Conservation (phyloP, 2,888 invertebrate species). For the Pollenia labialis region DNA sequence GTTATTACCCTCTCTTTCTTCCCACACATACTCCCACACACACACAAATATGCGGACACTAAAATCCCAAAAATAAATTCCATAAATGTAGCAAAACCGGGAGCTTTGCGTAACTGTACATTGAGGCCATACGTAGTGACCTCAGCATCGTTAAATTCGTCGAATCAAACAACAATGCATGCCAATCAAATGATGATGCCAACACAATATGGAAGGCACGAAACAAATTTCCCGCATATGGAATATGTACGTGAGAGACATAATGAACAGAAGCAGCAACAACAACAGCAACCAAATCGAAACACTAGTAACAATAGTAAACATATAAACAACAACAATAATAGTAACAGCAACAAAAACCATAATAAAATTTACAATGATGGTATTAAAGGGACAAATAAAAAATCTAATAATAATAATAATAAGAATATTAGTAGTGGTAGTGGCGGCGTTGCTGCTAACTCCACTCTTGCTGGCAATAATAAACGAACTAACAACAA, state of each 20-base stretch:
- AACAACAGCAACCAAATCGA: constrained; percentile 46
- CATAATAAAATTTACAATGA: constrained; percentile 69
- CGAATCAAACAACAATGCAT: constrained; percentile 84
- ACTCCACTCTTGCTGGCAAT: constrained; percentile 67
- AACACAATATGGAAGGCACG: constrained; percentile 83
- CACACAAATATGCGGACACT: background rate
- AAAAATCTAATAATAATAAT: constrained; percentile 75
- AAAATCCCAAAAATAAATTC: background rate
- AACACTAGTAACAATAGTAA: constrained; percentile 54
- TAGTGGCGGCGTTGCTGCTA: constrained; percentile 66
- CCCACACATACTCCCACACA: background rate
- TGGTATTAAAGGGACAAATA: constrained; percentile 69
- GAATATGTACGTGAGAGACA: constrained; percentile 84
- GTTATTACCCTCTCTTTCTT: constrained; percentile 71
- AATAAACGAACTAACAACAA: constrained; percentile 77
- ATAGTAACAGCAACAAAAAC: constrained; percentile 57
- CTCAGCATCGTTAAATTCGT: constrained; percentile 85
- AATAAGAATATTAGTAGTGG: background rate
- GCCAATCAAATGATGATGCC: constrained; percentile 83
- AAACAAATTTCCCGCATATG: constrained; percentile 84
- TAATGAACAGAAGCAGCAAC: constrained; percentile 71
- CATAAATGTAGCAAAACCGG: constrained; percentile 88
- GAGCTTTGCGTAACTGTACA: constrained; percentile 93
- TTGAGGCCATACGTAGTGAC: constrained; percentile 87
- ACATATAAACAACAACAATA: constrained; percentile 54